Percentiles rank a stretch among this genome's conserved stretches.
Conservation (phyloP, 2,113 vertebrate genomes). For the Bubo bubo region DNA sequence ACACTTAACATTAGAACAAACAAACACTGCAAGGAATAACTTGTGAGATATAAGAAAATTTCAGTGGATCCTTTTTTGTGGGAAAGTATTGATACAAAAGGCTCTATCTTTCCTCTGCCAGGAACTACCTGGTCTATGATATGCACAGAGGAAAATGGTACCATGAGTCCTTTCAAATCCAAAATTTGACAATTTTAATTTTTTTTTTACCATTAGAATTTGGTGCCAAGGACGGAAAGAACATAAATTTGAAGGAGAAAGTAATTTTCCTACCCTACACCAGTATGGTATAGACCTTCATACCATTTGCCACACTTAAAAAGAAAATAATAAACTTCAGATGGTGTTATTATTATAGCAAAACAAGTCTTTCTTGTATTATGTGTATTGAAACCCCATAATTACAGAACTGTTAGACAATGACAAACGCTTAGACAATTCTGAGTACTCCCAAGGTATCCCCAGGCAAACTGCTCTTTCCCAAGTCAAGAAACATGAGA, state of each 20-base stretch:
- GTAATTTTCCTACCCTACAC: neutral
- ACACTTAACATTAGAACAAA: neutral
- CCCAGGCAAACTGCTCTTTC: neutral
- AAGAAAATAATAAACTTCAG: neutral
- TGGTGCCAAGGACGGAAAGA: neutral
- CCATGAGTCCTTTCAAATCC: neutral
- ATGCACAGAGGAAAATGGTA: neutral
- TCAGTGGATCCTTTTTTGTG: neutral
- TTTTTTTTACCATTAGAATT: neutral
- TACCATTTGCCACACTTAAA: neutral
- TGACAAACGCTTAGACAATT: slow-evolving; percentile 20
- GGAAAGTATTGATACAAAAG: neutral
- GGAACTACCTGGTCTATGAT: neutral
- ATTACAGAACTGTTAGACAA: slow-evolving; percentile 25
- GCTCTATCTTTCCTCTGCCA: neutral
- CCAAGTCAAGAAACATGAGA: neutral
- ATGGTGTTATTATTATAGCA: neutral
- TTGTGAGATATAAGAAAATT: neutral
- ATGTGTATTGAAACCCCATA: neutral
- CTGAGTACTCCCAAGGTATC: neutral
- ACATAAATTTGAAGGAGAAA: neutral
- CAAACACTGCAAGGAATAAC: neutral
- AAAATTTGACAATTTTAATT: neutral
- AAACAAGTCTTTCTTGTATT: neutral
- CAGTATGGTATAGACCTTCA: neutral